Evolutionary conservation across 2,797 vertebrate genomes (phyloP).

Genomic region (Psittacula echo): DNA sequence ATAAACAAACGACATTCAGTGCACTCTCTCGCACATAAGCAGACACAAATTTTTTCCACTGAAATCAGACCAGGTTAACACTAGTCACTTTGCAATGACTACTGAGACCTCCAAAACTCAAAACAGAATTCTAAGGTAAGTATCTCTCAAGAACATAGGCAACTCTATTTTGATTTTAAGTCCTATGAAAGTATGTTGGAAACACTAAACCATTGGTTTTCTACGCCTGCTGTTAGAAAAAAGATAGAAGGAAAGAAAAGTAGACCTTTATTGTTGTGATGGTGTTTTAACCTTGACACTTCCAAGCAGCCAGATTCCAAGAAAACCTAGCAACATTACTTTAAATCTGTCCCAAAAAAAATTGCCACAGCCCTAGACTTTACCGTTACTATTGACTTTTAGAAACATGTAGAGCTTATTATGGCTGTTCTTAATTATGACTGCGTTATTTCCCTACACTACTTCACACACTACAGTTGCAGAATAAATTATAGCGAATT

Average conservation of each 20-base stretch:
- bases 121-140: background rate
- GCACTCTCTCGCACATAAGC: rapidly evolving
- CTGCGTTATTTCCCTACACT: background rate
- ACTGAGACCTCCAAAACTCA: background rate
- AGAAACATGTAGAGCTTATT: background rate
- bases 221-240: background rate
- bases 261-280: background rate
- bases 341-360: background rate
- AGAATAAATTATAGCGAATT: background rate
- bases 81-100: background rate
- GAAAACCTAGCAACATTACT: background rate
- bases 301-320: background rate
- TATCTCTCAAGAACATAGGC: background rate
- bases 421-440: background rate
- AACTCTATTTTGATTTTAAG: background rate
- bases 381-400: background rate
- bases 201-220: background rate
- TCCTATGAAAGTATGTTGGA: background rate
- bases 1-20: background rate
- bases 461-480: background rate
- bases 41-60: background rate
- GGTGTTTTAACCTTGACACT: background rate
- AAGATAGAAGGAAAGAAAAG: background rate
- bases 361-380: background rate
- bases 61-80: background rate